Percentiles rank a stretch among this genome's conserved stretches.
phyloP scores from a whole-genome alignment of 2,888 invertebrate species.

The Sarcophaga rosellei region DNA sequence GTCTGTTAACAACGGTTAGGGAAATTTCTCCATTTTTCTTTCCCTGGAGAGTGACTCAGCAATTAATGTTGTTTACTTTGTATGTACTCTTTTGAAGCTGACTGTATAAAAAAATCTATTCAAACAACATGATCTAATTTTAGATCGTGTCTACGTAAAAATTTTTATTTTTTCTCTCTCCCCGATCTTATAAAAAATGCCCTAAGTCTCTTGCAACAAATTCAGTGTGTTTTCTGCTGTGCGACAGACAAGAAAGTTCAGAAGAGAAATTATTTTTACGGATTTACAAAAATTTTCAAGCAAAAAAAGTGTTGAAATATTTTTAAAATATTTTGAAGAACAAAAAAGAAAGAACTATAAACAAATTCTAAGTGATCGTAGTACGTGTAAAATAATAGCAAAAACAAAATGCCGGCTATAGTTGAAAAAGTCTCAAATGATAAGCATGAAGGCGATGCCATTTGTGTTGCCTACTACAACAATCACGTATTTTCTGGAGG shows the following conservation, averaged over 20 bases:
- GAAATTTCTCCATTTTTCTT: not conserved
- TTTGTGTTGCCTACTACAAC: slow-evolving; percentile 75
- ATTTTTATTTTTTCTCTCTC: not conserved
- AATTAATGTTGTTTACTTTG: not conserved
- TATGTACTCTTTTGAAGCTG: not conserved
- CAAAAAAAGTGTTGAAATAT: not conserved
- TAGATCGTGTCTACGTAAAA: slow-evolving; percentile 45
- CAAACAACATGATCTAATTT: slow-evolving; percentile 52
- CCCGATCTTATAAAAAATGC: not conserved
- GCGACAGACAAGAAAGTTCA: slow-evolving; percentile 36
- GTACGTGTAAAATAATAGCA: not conserved
- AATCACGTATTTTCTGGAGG: slow-evolving; percentile 79
- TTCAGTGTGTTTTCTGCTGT: slow-evolving; percentile 44
- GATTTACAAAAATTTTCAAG: no score
- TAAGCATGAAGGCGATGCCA: slow-evolving; percentile 80
- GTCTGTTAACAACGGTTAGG: no score
- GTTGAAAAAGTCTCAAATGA: slow-evolving; percentile 76
- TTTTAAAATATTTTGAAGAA: not conserved
- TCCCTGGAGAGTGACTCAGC: not conserved
- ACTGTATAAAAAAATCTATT: slow-evolving; percentile 36
- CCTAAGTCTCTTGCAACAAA: not conserved
- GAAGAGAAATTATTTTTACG: not conserved
- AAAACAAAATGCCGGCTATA: slow-evolving; percentile 69
- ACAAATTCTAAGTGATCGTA: not conserved
- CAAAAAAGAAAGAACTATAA: slow-evolving; percentile 9